phyloP scores from a whole-genome alignment of 1,140 invertebrate genomes.

The Drosophila biarmipes region DNA sequence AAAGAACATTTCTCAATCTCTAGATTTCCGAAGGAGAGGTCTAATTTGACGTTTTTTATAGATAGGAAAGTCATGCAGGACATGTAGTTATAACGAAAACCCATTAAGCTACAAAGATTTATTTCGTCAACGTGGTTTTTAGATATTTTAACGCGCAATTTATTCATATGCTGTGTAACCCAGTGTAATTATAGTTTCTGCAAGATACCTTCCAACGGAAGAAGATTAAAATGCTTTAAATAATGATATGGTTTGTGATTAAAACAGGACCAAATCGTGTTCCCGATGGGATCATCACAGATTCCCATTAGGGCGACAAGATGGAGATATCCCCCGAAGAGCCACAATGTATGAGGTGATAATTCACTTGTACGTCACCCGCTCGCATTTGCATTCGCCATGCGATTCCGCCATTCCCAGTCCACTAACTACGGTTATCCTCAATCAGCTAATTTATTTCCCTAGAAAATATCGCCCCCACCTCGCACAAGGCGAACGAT shows the following conservation, averaged over 20 bases:
- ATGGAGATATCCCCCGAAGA: constrained; percentile 32
- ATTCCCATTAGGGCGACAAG: constrained; percentile 37
- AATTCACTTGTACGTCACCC: constrained; percentile 46
- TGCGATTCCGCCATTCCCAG: constrained; percentile 5
- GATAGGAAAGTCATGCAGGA: no score
- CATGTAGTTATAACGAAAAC: no score
- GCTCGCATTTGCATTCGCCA: constrained; percentile 40
- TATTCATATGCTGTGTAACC: background rate
- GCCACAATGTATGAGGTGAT: constrained; percentile 41
- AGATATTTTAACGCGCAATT: no score
- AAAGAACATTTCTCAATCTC: no score
- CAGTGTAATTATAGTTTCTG: constrained; percentile 35
- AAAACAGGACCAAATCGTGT: constrained; percentile 31
- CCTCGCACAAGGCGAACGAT: constrained; percentile 21
- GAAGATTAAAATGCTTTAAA: constrained; percentile 32
- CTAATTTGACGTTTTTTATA: no score
- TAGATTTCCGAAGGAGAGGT: no score
- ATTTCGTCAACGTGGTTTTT: no score
- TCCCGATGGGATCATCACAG: constrained; percentile 12
- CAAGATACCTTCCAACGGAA: constrained; percentile 19
- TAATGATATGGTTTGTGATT: constrained; percentile 39
- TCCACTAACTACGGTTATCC: constrained; percentile 43
- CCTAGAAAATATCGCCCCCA: constrained; percentile 47
- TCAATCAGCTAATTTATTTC: constrained; percentile 63
- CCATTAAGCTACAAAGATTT: no score